A percentile compares a stretch with the other conserved stretches of the same genome.
Evolutionary conservation across 2,888 invertebrate species (phyloP).

Genomic region (Tryphoninae sp.): DNA sequence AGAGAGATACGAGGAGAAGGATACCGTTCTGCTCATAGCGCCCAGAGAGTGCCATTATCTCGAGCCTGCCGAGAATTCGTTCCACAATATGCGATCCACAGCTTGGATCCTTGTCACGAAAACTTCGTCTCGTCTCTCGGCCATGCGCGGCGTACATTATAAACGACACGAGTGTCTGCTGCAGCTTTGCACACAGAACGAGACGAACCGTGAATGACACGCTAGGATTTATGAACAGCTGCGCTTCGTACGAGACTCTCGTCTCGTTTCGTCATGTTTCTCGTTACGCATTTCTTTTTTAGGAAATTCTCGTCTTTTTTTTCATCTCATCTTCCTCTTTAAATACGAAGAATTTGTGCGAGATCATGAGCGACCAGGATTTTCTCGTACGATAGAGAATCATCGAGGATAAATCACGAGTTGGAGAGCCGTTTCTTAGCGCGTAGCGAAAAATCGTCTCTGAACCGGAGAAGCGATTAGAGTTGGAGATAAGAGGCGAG

Average conservation of each 20-base stretch:
- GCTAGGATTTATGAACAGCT: slow-evolving; percentile 53
- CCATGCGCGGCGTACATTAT: not conserved
- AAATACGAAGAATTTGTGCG: slow-evolving; percentile 24
- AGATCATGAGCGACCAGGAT: slow-evolving; percentile 13
- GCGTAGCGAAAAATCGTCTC: slow-evolving; percentile 31
- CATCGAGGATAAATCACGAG: slow-evolving; percentile 31
- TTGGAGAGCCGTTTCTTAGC: slow-evolving; percentile 28
- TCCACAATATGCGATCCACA: slow-evolving; percentile 57
- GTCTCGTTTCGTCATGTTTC: slow-evolving; percentile 24
- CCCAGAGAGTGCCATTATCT: slow-evolving; percentile 58
- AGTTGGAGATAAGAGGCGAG: slow-evolving; percentile 43
- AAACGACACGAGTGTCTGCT: slow-evolving; percentile 28
- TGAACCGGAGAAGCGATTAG: slow-evolving; percentile 69
- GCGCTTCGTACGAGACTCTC: slow-evolving; percentile 37
- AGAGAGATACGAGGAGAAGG: slow-evolving; percentile 40
- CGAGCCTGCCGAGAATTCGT: slow-evolving; percentile 58
- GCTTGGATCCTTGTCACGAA: slow-evolving; percentile 59
- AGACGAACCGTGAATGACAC: slow-evolving; percentile 43
- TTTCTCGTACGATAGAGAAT: slow-evolving; percentile 28
- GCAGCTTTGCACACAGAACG: slow-evolving; percentile 25
- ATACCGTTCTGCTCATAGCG: slow-evolving; percentile 58
- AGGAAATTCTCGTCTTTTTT: not conserved
- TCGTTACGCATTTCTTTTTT: slow-evolving; percentile 19
- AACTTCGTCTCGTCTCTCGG: slow-evolving; percentile 32
- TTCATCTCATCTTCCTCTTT: not conserved